phyloP scores from a whole-genome alignment of 2,113 vertebrate genomes.

The Cercocebus atys region DNA sequence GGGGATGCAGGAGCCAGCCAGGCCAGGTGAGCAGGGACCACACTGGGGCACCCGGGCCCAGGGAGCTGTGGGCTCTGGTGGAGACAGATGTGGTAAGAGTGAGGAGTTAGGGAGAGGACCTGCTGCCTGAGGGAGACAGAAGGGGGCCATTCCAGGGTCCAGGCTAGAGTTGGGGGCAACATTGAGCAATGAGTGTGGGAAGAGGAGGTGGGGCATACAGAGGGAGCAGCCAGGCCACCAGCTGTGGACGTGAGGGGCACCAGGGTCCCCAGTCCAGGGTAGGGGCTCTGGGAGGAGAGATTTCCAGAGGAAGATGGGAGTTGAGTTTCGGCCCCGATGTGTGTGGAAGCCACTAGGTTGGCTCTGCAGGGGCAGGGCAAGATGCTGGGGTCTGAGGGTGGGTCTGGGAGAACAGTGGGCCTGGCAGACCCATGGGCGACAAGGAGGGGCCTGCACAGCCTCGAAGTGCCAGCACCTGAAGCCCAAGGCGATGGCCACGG shows the following conservation, averaged over 20 bases:
- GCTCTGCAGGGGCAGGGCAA: background rate
- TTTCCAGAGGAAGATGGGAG: too few relatives aligned
- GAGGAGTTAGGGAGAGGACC: background rate
- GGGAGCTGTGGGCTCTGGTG: too few relatives aligned
- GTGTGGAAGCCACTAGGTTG: fast-evolving
- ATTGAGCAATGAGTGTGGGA: background rate
- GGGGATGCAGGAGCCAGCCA: fast-evolving
- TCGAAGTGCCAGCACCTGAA: background rate
- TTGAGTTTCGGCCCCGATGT: too few relatives aligned
- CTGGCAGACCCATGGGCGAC: background rate
- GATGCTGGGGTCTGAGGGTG: background rate
- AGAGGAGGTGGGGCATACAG: background rate
- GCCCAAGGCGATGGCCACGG: background rate
- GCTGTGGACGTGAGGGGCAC: background rate
- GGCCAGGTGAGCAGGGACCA: background rate
- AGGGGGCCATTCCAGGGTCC: background rate
- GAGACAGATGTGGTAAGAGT: background rate
- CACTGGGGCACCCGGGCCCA: fast-evolving
- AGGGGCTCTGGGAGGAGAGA: background rate
- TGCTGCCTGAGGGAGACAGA: background rate
- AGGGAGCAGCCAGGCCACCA: too few relatives aligned
- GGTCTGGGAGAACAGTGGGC: background rate
- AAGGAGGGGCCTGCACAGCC: too few relatives aligned
- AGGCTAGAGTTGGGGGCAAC: too few relatives aligned
- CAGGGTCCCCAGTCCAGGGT: background rate